Percentiles rank a stretch among this genome's conserved stretches.
These are phyloP conservation scores for Brachypteracias leptosomus DNA, from an alignment of 2,113 vertebrate genomes.

Conservation along the genomic window DNA sequence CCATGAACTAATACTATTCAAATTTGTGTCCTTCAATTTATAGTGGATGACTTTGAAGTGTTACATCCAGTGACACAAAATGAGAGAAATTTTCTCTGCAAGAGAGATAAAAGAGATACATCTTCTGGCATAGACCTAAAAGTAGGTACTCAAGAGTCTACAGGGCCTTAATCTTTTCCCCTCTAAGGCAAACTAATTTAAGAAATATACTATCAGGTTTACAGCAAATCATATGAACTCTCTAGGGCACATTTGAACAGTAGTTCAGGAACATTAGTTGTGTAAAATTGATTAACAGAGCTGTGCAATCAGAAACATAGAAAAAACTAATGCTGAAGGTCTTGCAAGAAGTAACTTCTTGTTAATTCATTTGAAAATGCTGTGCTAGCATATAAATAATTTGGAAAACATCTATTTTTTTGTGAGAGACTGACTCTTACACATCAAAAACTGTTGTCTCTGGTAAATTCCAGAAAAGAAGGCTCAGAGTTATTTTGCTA, in stretches of 20 bases:
- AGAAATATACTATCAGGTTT: not conserved
- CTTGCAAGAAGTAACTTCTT: not conserved
- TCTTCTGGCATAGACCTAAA: not conserved
- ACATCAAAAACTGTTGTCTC: not conserved
- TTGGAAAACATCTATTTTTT: not conserved
- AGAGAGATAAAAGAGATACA: constrained; percentile 21
- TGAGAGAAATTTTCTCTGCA: constrained; percentile 29
- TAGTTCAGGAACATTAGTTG: not conserved
- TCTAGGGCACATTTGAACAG: not conserved
- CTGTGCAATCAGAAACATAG: not conserved
- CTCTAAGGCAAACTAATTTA: constrained; percentile 15
- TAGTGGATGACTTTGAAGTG: constrained; percentile 2
- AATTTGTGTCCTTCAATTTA: not conserved
- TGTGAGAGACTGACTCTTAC: not conserved
- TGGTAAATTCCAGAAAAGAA: not conserved
- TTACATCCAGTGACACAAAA: constrained; percentile 9
- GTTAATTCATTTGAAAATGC: not conserved
- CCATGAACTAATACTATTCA: not conserved
- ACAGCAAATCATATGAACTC: not conserved
- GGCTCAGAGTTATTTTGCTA: not conserved
- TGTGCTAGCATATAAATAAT: not conserved
- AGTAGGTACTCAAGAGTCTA: not conserved
- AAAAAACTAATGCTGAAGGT: not conserved
- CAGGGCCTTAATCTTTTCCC: not conserved
- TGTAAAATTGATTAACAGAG: constrained; percentile 33